Evolutionary conservation across 2,113 vertebrate species (phyloP).

Genomic region (Fregata magnificens): DNA sequence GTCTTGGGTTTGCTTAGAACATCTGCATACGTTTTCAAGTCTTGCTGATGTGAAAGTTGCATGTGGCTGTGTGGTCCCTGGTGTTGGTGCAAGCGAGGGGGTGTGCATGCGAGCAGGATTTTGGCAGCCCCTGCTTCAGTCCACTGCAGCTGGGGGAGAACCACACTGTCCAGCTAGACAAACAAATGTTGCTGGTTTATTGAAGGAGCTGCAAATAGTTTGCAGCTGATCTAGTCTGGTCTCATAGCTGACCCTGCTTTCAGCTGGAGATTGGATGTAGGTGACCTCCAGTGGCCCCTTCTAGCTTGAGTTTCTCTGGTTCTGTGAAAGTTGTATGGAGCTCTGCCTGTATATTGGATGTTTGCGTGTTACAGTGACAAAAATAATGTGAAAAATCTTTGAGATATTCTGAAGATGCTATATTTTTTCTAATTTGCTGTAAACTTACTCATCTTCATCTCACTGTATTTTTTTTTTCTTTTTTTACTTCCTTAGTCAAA

Average conservation of each 20-base stretch:
- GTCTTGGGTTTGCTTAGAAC: not conserved
- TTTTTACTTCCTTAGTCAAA: conserved; percentile 76
- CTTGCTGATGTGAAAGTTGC: not conserved
- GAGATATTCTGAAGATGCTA: not conserved
- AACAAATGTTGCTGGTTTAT: not conserved
- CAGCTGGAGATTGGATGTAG: not conserved
- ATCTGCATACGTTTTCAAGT: accelerated
- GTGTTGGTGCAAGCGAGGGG: accelerated
- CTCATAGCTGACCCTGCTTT: not conserved
- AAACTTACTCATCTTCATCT: not conserved
- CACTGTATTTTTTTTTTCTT: not conserved
- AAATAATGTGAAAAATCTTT: not conserved
- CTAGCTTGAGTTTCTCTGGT: not conserved
- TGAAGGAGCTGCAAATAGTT: not conserved
- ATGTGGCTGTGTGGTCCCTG: not conserved
- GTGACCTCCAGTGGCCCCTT: not conserved
- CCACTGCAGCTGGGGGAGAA: not conserved
- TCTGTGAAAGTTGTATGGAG: not conserved
- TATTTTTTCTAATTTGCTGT: not conserved
- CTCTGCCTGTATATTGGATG: accelerated
- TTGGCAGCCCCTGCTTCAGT: not conserved
- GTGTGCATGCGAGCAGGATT: not conserved
- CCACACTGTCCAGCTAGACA: not conserved
- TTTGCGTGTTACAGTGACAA: not conserved
- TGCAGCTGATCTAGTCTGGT: not conserved